Evolutionary conservation across 2,113 vertebrate genomes (phyloP).

Genomic region (Spermophilus dauricus): DNA sequence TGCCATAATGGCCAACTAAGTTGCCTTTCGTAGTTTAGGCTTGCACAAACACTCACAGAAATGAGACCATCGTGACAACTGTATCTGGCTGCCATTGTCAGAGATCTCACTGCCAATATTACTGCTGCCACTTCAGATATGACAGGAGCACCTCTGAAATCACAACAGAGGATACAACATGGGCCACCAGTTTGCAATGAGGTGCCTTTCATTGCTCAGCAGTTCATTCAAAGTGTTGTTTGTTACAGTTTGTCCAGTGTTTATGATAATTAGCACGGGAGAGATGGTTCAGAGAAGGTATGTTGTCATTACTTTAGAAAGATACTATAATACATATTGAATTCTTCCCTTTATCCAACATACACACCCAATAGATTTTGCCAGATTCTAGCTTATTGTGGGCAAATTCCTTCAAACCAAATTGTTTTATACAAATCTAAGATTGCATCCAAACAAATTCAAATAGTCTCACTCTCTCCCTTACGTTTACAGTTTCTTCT

Average conservation of each 20-base stretch:
- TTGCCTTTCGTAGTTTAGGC: not conserved
- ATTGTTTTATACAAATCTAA: not conserved
- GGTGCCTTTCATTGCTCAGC: not conserved
- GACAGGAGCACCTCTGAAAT: not conserved
- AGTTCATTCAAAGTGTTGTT: not conserved
- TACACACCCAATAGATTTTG: not conserved
- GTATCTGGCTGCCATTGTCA: not conserved
- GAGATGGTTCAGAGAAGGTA: not conserved
- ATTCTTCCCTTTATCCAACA: not conserved
- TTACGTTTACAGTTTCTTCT: slow-evolving; percentile 21
- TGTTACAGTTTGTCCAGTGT: not conserved
- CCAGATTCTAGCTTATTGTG: not conserved
- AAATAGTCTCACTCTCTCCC: not conserved
- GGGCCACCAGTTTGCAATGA: not conserved
- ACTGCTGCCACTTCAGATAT: not conserved
- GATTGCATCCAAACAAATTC: not conserved
- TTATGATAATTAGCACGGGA: not conserved
- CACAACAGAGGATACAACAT: not conserved
- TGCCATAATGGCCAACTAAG: not conserved
- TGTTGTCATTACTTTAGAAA: not conserved
- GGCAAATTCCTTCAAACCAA: not conserved
- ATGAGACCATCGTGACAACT: not conserved
- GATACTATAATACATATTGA: not conserved
- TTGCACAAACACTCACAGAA: not conserved
- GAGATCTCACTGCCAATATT: not conserved